phyloP scores from a whole-genome alignment of 2,113 vertebrate genomes.

The Otolemur garnettii region DNA sequence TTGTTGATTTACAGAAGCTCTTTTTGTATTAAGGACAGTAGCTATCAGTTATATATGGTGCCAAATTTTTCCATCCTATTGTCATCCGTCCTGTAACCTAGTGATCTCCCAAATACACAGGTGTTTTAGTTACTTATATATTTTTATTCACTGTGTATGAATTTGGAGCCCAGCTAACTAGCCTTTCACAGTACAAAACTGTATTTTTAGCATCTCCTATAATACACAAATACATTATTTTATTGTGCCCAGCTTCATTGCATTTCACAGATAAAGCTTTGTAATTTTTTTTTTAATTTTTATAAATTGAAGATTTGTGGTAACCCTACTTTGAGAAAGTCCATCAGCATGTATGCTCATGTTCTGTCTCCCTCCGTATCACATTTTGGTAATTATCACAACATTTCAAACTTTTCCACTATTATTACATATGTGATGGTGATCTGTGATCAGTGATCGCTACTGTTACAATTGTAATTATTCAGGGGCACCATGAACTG shows the following conservation, averaged over 20 bases:
- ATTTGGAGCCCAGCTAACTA: not conserved
- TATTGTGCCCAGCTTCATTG: not conserved
- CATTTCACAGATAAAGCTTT: not conserved
- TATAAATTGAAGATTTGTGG: not conserved
- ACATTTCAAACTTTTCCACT: not conserved
- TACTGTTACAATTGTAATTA: not conserved
- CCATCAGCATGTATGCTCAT: not conserved
- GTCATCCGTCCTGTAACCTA: conserved; percentile 29
- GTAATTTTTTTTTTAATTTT: no score
- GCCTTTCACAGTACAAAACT: not conserved
- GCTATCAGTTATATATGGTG: not conserved
- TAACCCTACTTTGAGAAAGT: not conserved
- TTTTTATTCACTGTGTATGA: not conserved
- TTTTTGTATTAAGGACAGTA: conserved; percentile 44
- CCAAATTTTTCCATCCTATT: not conserved
- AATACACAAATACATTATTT: not conserved
- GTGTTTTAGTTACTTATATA: not conserved
- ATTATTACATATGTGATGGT: not conserved
- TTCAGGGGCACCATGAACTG: not conserved
- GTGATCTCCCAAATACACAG: not conserved
- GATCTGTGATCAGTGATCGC: not conserved
- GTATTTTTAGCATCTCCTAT: not conserved
- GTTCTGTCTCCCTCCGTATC: not conserved
- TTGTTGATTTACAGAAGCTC: conserved; percentile 36
- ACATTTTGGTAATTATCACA: not conserved